A percentile compares a stretch with the other conserved stretches of the same genome.
Evolutionary conservation across 2,113 vertebrate genomes (phyloP).

Genomic region (Odontesthes bonariensis): DNA sequence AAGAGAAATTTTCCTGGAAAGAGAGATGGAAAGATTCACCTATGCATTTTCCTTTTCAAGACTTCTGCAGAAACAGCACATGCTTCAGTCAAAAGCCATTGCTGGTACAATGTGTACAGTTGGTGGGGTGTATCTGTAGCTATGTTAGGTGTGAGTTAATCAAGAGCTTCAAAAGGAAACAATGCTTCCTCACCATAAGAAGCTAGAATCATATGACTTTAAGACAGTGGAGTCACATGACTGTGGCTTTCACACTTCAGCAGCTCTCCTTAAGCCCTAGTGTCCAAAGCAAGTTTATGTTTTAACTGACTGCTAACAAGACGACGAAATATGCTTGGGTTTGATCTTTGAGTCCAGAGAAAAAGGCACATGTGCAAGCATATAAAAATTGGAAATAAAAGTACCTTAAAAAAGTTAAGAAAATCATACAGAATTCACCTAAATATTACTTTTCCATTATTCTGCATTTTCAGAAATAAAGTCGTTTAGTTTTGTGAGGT

Average conservation of each 20-base stretch:
- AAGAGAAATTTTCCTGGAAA: constrained; percentile 7
- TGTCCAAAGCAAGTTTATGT: constrained; percentile 8
- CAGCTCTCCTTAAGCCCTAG: constrained; percentile 30
- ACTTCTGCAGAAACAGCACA: not conserved
- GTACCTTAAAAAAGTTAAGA: too few species aligned
- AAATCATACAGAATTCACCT: too few species aligned
- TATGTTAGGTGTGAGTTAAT: not conserved
- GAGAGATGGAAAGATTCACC: not conserved
- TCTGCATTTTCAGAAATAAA: too few species aligned
- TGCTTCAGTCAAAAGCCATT: constrained; percentile 8
- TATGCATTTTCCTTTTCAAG: not conserved
- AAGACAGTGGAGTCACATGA: constrained; percentile 66
- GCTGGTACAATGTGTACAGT: not conserved
- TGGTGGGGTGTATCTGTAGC: not conserved
- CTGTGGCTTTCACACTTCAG: constrained; percentile 63
- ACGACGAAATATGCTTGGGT: not conserved
- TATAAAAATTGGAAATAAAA: not conserved
- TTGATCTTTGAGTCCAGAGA: constrained; percentile 13
- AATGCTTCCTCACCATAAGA: constrained; percentile 60
- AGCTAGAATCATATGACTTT: constrained; percentile 50
- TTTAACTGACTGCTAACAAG: constrained; percentile 10
- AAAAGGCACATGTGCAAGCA: not conserved
- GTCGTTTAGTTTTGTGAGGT: too few species aligned
- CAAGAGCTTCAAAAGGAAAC: constrained; percentile 77
- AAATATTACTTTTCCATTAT: too few species aligned